Evolutionary conservation across 1,140 invertebrate species (phyloP).

Genomic region (Hypothenemus hampei): DNA sequence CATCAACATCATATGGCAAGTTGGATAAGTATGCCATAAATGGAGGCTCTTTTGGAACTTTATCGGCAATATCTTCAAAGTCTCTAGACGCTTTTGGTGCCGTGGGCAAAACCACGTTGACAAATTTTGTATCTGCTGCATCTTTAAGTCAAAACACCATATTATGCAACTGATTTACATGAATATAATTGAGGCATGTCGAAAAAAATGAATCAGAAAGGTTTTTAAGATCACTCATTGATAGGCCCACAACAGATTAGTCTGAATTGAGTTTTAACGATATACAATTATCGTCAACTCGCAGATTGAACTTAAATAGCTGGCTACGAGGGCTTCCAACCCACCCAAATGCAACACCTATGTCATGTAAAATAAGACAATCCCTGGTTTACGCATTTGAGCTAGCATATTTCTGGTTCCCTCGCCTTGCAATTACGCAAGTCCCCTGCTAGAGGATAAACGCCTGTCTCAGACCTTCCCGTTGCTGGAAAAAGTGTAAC

Average conservation of each 20-base stretch:
- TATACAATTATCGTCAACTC: conserved; percentile 45
- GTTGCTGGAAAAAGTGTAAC: conserved; percentile 51
- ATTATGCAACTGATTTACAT: too few species aligned
- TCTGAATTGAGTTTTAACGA: conserved; percentile 56
- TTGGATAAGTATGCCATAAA: conserved; percentile 88
- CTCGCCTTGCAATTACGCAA: conserved; percentile 50
- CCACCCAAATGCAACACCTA: conserved; percentile 37
- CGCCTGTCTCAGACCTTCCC: conserved; percentile 57
- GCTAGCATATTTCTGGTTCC: conserved; percentile 52
- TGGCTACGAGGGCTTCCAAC: conserved; percentile 53
- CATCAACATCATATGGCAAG: conserved; percentile 84
- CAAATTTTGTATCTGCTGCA: conserved; percentile 27
- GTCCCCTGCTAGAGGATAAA: conserved; percentile 50
- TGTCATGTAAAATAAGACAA: conserved; percentile 28
- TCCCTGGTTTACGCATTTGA: conserved; percentile 34
- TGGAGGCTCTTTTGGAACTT: conserved; percentile 75
- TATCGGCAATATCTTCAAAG: conserved; percentile 70
- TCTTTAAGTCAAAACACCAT: conserved; percentile 20
- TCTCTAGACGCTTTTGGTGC: conserved; percentile 81
- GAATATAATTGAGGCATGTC: too few species aligned
- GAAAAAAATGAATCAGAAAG: too few species aligned
- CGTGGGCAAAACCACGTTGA: conserved; percentile 67
- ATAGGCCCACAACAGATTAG: conserved; percentile 52
- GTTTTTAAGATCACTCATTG: too few species aligned
- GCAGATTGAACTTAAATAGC: conserved; percentile 56